phyloP scores from a whole-genome alignment of 2,113 vertebrate species.

The Gopherus evgoodei region DNA sequence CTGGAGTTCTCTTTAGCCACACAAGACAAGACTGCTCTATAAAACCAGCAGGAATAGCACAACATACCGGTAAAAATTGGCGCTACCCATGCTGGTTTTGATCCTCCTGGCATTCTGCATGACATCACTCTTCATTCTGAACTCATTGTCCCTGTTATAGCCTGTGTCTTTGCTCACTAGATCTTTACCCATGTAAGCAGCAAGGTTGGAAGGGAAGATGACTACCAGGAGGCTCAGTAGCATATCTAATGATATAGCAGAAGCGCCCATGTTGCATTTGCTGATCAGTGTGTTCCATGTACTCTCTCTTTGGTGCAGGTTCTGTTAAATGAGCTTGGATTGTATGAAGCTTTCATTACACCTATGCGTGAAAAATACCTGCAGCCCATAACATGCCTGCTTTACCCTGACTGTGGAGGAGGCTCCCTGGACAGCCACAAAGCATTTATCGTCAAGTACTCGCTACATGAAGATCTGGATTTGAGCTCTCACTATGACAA shows the following conservation, averaged over 20 bases:
- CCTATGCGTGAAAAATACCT: slow-evolving; percentile 90
- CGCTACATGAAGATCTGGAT: slow-evolving; percentile 86
- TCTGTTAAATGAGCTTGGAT: slow-evolving; percentile 90
- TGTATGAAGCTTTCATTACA: slow-evolving; percentile 88
- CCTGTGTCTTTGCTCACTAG: not conserved
- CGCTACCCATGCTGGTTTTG: not conserved
- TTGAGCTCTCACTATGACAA: slow-evolving; percentile 95
- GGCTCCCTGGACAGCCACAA: slow-evolving; percentile 91
- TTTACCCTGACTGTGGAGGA: slow-evolving; percentile 91
- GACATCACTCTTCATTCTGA: not conserved
- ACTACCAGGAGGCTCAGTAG: not conserved
- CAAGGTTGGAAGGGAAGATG: not conserved
- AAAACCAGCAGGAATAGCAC: not conserved
- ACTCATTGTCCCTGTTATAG: not conserved
- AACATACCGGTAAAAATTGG: not conserved
- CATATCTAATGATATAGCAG: not conserved
- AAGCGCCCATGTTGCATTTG: not conserved
- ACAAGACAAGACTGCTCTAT: not conserved
- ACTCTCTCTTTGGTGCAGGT: slow-evolving; percentile 66
- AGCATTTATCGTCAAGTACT: slow-evolving; percentile 94
- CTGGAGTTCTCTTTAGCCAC: not conserved
- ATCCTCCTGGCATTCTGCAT: not conserved
- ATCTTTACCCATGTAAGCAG: not conserved
- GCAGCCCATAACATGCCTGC: slow-evolving; percentile 82
- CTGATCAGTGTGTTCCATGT: not conserved